These are phyloP conservation scores for Pelecanoides urinatrix DNA, from an alignment of 2,113 vertebrate species.

Conservation along the genomic window DNA sequence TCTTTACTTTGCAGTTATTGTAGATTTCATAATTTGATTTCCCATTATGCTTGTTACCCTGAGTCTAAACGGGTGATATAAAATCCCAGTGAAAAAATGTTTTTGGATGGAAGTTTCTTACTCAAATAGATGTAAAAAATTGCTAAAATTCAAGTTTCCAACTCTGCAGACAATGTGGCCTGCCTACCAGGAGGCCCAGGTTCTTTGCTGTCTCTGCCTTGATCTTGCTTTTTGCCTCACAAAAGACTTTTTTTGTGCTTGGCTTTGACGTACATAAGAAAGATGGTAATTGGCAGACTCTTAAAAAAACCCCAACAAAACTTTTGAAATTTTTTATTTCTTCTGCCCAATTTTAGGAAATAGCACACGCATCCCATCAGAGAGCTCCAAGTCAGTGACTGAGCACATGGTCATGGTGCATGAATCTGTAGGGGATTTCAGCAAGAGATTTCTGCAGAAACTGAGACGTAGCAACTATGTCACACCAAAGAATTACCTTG, in stretches of 20 bases:
- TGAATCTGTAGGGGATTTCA: slow-evolving; percentile 82
- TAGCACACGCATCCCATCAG: slow-evolving; percentile 78
- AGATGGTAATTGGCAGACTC: not conserved
- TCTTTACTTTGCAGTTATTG: not conserved
- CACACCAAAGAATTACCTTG: slow-evolving; percentile 95
- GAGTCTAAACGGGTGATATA: not conserved
- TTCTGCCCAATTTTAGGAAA: slow-evolving; percentile 68
- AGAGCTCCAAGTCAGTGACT: slow-evolving; percentile 70
- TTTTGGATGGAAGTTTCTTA: not conserved
- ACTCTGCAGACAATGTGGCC: not conserved
- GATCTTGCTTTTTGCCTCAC: not conserved
- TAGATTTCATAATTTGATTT: not conserved
- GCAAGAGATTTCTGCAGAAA: slow-evolving; percentile 87
- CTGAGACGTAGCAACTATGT: slow-evolving; percentile 89
- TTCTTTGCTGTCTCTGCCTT: not conserved
- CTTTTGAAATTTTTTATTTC: not conserved
- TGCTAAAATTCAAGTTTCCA: not conserved
- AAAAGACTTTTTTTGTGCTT: not conserved
- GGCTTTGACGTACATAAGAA: not conserved
- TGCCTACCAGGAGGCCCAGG: not conserved
- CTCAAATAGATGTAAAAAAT: not conserved
- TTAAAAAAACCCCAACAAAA: not conserved
- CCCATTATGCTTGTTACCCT: not conserved
- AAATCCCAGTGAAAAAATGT: not conserved
- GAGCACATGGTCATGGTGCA: slow-evolving; percentile 90